phyloP scores from a whole-genome alignment of 2,888 invertebrate genomes.

The Drosophila yooni region DNA sequence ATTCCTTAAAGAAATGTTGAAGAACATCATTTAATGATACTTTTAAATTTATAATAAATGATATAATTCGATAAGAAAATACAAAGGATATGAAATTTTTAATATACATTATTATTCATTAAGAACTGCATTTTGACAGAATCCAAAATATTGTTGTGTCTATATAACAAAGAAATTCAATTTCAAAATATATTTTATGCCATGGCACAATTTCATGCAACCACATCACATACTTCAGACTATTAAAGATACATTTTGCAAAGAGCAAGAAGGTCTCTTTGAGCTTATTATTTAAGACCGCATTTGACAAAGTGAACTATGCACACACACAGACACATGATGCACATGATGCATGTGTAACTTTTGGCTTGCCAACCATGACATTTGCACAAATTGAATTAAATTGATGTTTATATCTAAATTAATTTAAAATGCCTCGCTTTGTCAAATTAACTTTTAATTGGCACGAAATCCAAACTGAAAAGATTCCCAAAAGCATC shows the following conservation, averaged over 20 bases:
- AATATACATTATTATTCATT: background rate
- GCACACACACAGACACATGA: background rate
- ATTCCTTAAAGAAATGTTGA: too few relatives aligned
- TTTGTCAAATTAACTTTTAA: constrained; percentile 79
- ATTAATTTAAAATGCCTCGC: constrained; percentile 78
- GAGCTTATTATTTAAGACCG: constrained; percentile 12
- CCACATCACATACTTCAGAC: background rate
- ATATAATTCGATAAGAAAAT: background rate
- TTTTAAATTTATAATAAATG: background rate
- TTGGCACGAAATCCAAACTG: constrained; percentile 61
- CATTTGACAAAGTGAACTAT: constrained; percentile 2
- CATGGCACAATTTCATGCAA: background rate
- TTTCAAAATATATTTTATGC: background rate
- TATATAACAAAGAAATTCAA: background rate
- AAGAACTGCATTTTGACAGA: background rate
- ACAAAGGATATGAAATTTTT: too few relatives aligned
- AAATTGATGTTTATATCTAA: constrained; percentile 65
- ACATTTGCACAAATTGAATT: constrained; percentile 67
- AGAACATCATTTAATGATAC: background rate
- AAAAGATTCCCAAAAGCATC: constrained; percentile 24
- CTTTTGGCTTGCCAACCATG: constrained; percentile 4
- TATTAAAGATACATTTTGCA: background rate
- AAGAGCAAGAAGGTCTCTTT: background rate
- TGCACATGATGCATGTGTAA: background rate
- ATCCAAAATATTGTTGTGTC: background rate